Evolutionary conservation across 30 jellyfish, hydroid and myxozoan genomes (phyloP).

Genomic region (Cassiopea andromeda): DNA sequence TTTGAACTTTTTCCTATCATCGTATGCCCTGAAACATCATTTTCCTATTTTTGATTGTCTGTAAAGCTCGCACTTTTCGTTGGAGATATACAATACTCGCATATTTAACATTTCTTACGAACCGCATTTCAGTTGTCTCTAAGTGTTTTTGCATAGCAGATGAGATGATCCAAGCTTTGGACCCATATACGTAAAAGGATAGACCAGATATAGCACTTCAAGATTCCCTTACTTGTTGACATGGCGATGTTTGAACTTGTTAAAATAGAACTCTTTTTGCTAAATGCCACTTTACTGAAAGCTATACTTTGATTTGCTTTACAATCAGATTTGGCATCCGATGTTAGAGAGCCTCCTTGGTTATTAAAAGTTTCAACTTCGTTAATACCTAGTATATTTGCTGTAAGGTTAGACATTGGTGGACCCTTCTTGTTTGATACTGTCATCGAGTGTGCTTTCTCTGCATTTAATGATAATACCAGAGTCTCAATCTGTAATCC

Average conservation of each 20-base stretch:
- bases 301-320: slow-evolving; percentile 27
- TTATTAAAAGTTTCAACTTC: slow-evolving; percentile 22
- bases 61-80: background rate
- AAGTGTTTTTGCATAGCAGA: slow-evolving; percentile 23
- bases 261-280: slow-evolving; percentile 46
- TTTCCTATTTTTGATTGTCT: slow-evolving; percentile 26
- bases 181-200: background rate
- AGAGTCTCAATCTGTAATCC: background rate
- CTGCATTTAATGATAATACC: background rate
- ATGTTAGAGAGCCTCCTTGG: slow-evolving; percentile 39
- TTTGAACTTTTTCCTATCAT: background rate
- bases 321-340: slow-evolving; percentile 68
- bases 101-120: slow-evolving; percentile 34
- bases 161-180: slow-evolving; percentile 27
- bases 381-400: slow-evolving; percentile 31
- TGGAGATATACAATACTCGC: slow-evolving; percentile 46
- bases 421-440: slow-evolving; percentile 11
- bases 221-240: background rate
- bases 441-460: slow-evolving; percentile 46
- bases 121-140: slow-evolving; percentile 46
- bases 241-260: slow-evolving; percentile 14
- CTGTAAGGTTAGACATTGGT: slow-evolving; percentile 49
- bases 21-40: slow-evolving; percentile 36
- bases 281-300: slow-evolving; percentile 47
- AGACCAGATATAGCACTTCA: background rate